Evolutionary conservation across 2,113 vertebrate species (phyloP), one percentile per base, ranked within the genome.

Genomic region (Cephalopholis sonnerati): DNA sequence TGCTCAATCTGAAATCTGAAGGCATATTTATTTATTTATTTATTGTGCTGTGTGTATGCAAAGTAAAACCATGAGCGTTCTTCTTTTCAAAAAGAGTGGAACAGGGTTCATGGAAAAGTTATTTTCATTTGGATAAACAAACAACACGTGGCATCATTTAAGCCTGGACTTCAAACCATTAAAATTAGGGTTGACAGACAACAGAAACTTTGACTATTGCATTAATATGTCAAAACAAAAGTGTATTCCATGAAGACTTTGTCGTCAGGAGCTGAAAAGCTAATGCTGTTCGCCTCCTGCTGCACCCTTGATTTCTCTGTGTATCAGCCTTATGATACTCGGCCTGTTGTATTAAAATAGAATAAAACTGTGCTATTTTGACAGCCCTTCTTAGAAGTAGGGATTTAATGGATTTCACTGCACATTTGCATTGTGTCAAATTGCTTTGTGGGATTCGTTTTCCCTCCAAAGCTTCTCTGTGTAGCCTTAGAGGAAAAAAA

Each of bases 401-500:
- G 61, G 48, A 83, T 83, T 74, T 85, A 64, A 77, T 16, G 39
- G 79, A 58, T 90, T 82, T 76, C 61, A 16, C 65, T 7, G 11
- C 51, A 82, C 55, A 65, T 78, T 85, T 57, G 20, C 65, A 64
- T 86, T 83, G 50, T 71, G 81, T 83, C 48, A 75, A 75, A 75
- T 65, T 58, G 67, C 73, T 77, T 66, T 39, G 50, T 82, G 59
- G 73, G 57, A 55, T 87, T 69, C 24, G 41, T 81, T 80, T 74
- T 74, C 29, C 46, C 39, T 51, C 39, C 51, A 61, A 79, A 88
- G 80, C 77, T 83, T 57, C 24, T 64, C 61, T 29, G 1, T 29
- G 36, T 29, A 15, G 59, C 64, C 44, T 29, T 1, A 12, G 53
- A 54, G 53, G 22, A 16, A 16, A 18, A 73, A 67, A 53, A 59